These are phyloP conservation scores for Callitettix versicolor DNA, from an alignment of 1,140 invertebrate species.

Conservation along the genomic window DNA sequence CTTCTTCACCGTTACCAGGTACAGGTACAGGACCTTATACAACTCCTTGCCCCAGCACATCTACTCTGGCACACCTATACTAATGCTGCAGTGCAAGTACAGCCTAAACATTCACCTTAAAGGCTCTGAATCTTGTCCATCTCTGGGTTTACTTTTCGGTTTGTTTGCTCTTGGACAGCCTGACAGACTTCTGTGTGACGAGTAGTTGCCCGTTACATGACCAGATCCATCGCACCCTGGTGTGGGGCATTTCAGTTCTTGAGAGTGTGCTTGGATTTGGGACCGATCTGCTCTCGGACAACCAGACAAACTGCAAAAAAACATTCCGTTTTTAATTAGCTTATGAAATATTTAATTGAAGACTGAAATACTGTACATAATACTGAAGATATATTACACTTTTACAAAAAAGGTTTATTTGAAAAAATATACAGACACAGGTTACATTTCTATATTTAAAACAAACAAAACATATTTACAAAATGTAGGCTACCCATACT, in stretches of 20 bases:
- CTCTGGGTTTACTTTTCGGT: constrained; percentile 81
- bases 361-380: not conserved
- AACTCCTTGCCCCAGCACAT: no score
- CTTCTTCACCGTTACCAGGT: no score
- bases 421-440: no score
- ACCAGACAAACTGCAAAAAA: constrained; percentile 50
- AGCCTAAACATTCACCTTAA: constrained; percentile 47
- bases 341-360: not conserved
- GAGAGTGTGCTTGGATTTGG: constrained; percentile 62
- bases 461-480: no score
- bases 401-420: not conserved
- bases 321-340: no score
- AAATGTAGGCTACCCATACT: no score
- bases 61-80: no score
- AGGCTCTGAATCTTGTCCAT: constrained; percentile 83
- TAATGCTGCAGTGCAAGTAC: no score
- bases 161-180: constrained; percentile 82
- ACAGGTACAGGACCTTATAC: no score
- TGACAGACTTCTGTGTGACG: constrained; percentile 72
- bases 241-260: constrained; percentile 81
- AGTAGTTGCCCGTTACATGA: constrained; percentile 76
- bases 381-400: not conserved
- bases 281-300: constrained; percentile 64
- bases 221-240: constrained; percentile 83
- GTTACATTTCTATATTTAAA: no score